Base-by-base conservation (phyloP, 2,888 invertebrate species). In the Craniophora ligustri region DNA sequence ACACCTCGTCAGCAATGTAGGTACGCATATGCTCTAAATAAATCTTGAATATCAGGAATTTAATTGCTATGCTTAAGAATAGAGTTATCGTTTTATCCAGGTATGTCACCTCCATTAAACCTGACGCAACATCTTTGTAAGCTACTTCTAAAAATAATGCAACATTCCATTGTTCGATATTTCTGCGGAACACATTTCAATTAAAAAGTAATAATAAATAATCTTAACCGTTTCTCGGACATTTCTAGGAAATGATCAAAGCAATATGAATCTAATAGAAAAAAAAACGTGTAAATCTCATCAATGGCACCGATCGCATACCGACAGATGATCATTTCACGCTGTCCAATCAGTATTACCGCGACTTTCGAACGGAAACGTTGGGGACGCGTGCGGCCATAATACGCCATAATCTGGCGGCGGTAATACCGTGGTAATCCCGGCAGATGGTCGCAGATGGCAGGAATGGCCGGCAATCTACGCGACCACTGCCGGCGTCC, bases 321-420 rank as follows among this genome's bases (percentile, higher is more conserved):
- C 60, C 74, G 35, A 16, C 50, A 32, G 54, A 48, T 41, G 45
- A 56, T 59, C 68, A 71, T 78, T 77, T 72, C 61, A 71, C 75
- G 71, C 76, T 55, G 55, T 44, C 72, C 64, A 71, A 74, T 62
- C 53, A 63, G 58, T 59, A 72, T 75, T 67, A 63, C 69, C 54
- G 60, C 31, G 55, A 40, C 70, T 68, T 66, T 72, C 46, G 49
- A 76, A 67, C 73, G 72, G 73, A 77, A 75, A 68, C 67, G 54
- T 41, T 55, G 51, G 47, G 36, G 79, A 76, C 87, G 87, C 87
- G 86, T 86, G 87, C 86, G 77, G 64, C 64, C 59, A 73, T 84
- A 85, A 86, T 87, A 78, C 79, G 70, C 68, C 66, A 77, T 80
- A 82, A 86, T 86, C 82, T 76, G 67, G 81, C 82, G 82, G 82